Percentiles rank a stretch among this genome's conserved stretches.
Evolutionary conservation across 2,113 vertebrate genomes (phyloP).

Genomic region (Chrysochloris asiatica): DNA sequence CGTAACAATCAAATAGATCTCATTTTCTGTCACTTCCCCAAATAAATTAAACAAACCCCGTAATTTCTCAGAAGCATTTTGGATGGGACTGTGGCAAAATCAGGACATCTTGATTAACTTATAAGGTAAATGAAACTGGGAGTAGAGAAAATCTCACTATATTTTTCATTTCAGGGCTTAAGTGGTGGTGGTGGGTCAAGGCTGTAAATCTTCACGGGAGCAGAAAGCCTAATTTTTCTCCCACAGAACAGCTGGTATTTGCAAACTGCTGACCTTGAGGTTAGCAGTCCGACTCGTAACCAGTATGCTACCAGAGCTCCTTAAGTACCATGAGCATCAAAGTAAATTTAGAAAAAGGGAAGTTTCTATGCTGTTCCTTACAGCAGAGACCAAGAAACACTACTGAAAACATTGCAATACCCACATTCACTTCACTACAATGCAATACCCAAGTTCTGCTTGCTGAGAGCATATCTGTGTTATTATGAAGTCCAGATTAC

Average conservation of each 20-base stretch:
- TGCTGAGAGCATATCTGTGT: slow-evolving; percentile 59
- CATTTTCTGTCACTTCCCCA: neutral
- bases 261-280: too few relatives aligned
- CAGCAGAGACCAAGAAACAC: neutral
- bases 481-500: too few relatives aligned
- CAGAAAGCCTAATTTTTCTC: too few relatives aligned
- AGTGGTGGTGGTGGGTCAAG: too few relatives aligned
- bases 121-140: neutral
- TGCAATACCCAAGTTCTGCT: slow-evolving; percentile 53
- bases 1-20: slow-evolving; percentile 1
- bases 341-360: slow-evolving; percentile 12
- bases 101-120: neutral
- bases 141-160: neutral
- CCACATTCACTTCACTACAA: slow-evolving; percentile 7
- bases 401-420: neutral
- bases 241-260: too few relatives aligned
- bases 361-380: neutral
- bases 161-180: neutral
- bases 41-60: neutral
- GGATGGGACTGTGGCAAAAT: neutral
- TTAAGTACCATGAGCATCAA: neutral
- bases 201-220: too few relatives aligned
- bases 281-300: too few relatives aligned
- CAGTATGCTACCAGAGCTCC: too few relatives aligned
- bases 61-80: slow-evolving; percentile 37